A percentile compares a stretch with the other conserved stretches of the same genome.
These are phyloP conservation scores for Phania funesta DNA, from an alignment of 2,888 invertebrate species.

Conservation along the genomic window DNA sequence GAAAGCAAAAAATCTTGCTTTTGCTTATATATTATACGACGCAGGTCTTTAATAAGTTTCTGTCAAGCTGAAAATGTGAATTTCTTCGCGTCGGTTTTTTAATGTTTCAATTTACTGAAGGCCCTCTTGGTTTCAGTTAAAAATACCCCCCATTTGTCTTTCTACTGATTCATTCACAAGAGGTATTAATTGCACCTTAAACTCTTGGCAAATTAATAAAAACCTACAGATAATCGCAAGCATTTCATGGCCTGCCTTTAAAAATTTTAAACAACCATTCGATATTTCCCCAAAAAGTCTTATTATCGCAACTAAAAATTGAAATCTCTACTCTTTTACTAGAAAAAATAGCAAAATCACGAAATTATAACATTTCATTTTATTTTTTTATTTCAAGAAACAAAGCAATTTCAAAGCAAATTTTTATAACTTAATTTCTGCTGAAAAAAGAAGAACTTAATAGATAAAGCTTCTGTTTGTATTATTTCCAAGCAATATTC, in stretches of 20 bases:
- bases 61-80: too few species aligned
- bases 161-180: too few species aligned
- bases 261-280: background rate
- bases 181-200: too few species aligned
- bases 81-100: too few species aligned
- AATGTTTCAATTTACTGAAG: too few species aligned
- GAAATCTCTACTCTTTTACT: background rate
- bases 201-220: too few species aligned
- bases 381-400: slow-evolving; percentile 5
- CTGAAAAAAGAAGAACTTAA: slow-evolving; percentile 7
- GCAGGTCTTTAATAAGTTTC: too few species aligned
- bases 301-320: slow-evolving; percentile 8
- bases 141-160: too few species aligned
- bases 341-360: slow-evolving; percentile 51
- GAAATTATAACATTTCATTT: slow-evolving; percentile 58
- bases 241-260: background rate
- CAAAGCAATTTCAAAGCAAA: slow-evolving; percentile 44
- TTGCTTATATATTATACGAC: too few species aligned
- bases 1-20: too few species aligned
- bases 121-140: too few species aligned
- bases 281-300: background rate
- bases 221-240: too few species aligned
- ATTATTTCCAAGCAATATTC: slow-evolving; percentile 39
- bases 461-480: slow-evolving; percentile 33
- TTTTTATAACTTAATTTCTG: slow-evolving; percentile 64